Evolutionary conservation across 2,797 vertebrate species (phyloP).

Genomic region (Bothrops alternatus): DNA sequence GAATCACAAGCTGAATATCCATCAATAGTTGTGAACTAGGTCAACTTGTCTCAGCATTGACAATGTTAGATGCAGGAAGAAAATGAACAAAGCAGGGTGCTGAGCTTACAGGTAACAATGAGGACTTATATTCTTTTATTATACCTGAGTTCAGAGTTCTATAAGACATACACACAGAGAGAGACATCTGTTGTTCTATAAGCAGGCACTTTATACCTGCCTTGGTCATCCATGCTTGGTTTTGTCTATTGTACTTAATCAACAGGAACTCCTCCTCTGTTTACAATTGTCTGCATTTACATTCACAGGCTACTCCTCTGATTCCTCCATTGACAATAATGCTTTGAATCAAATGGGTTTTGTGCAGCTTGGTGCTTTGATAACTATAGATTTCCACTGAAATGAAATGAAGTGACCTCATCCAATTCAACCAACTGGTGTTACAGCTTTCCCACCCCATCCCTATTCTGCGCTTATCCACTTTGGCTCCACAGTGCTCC

Average conservation of each 20-base stretch:
- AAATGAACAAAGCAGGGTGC: constrained; percentile 66
- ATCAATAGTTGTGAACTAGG: constrained; percentile 63
- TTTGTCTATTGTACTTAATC: constrained; percentile 34
- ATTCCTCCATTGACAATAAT: not conserved
- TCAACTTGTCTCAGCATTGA: constrained; percentile 71
- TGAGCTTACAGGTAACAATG: constrained; percentile 69
- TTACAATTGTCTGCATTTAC: not conserved
- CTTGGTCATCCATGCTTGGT: not conserved
- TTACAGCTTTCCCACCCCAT: constrained; percentile 24
- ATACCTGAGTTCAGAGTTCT: constrained; percentile 69
- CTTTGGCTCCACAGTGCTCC: constrained; percentile 47
- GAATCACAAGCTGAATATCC: constrained; percentile 58
- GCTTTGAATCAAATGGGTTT: not conserved
- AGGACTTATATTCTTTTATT: constrained; percentile 69
- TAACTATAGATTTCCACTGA: constrained; percentile 43
- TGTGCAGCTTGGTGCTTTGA: constrained; percentile 16
- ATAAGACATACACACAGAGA: constrained; percentile 50
- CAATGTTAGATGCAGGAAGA: constrained; percentile 55
- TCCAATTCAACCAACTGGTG: constrained; percentile 48
- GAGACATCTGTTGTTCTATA: constrained; percentile 57
- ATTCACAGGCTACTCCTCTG: not conserved
- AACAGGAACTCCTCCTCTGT: constrained; percentile 34
- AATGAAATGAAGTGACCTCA: constrained; percentile 64
- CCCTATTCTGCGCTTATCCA: constrained; percentile 44
- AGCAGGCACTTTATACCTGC: constrained; percentile 58